These are phyloP conservation scores for Heliornis fulica DNA, from an alignment of 2,113 vertebrate genomes.

Conservation along the genomic window DNA sequence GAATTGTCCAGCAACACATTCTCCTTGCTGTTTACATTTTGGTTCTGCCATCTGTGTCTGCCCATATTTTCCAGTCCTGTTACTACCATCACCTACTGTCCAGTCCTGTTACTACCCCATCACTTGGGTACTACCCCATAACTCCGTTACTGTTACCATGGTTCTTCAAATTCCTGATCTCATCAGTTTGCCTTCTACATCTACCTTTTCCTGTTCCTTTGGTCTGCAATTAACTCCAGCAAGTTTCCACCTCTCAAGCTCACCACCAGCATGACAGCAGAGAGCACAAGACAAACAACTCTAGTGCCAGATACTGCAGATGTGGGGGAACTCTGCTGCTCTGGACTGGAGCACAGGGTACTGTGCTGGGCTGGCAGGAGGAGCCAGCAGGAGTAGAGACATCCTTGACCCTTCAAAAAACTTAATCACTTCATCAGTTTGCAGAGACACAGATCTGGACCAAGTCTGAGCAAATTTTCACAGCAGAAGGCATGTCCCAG, in stretches of 20 bases:
- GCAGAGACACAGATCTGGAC: neutral
- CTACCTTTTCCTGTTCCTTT: neutral
- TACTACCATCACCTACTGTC: neutral
- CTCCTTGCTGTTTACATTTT: neutral
- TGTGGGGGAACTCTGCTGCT: neutral
- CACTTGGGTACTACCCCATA: neutral
- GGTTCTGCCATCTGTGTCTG: neutral
- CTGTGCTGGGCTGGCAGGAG: neutral
- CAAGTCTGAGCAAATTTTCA: neutral
- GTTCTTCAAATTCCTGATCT: neutral
- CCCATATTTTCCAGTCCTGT: neutral
- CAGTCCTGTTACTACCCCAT: too few species aligned
- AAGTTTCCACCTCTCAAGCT: neutral
- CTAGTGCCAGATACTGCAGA: rapidly evolving
- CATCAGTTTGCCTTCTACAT: neutral
- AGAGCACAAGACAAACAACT: neutral
- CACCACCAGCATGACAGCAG: neutral
- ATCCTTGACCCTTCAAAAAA: neutral
- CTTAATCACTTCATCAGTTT: neutral
- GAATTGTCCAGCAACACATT: neutral
- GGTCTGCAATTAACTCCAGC: neutral
- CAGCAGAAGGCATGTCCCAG: neutral
- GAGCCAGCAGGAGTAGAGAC: rapidly evolving
- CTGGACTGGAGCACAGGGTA: neutral
- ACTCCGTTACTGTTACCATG: neutral